Conservation (phyloP, 2,797 vertebrate genomes). For the Sebastes diaconus region DNA sequence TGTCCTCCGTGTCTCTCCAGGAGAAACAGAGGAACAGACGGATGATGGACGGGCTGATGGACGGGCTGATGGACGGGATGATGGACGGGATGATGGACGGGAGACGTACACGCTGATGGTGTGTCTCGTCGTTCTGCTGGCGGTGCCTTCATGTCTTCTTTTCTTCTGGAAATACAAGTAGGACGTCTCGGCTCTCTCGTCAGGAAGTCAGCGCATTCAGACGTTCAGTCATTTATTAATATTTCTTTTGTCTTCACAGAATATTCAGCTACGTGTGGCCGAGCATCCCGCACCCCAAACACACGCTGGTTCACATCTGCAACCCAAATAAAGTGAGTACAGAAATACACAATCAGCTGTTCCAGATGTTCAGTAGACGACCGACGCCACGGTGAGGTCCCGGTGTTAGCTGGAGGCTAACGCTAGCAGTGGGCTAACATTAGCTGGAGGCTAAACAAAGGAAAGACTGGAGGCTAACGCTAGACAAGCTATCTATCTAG, state of each 20-base stretch:
- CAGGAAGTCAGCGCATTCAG: background rate
- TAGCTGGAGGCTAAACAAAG: no score
- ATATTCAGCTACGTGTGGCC: constrained; percentile 76
- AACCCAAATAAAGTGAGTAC: constrained; percentile 68
- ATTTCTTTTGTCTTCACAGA: constrained; percentile 43
- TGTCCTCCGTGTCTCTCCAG: background rate
- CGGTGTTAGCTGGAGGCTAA: no score
- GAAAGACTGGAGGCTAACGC: no score
- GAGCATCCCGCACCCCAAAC: constrained; percentile 79
- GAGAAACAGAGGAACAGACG: no score
- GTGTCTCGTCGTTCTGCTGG: constrained; percentile 19
- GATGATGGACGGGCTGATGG: fast-evolving
- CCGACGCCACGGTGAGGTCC: no score
- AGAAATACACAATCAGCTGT: no score
- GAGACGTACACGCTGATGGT: background rate
- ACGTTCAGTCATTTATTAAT: background rate
- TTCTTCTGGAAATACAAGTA: constrained; percentile 69
- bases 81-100: background rate
- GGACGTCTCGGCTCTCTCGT: background rate
- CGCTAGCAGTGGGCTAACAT: no score
- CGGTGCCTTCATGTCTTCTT: background rate
- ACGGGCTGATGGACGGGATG: no score
- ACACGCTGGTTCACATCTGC: constrained; percentile 77
- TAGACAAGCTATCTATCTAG: no score
- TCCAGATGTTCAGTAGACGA: no score